phyloP scores from a whole-genome alignment of 2,888 invertebrate genomes.

The Nemotelus pantherinus region DNA sequence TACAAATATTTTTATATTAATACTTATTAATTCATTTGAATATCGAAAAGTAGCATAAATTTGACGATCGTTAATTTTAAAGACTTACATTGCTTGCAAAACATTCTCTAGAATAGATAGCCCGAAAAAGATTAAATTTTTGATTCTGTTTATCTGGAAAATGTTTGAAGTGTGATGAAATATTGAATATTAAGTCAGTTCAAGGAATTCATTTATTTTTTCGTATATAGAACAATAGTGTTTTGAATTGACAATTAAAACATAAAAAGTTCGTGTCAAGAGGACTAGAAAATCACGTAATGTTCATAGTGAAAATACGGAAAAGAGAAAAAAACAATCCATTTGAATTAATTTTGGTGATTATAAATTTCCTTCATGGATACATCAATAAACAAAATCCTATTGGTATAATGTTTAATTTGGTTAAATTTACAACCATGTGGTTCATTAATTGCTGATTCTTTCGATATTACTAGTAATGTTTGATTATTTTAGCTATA shows the following conservation, averaged over 20 bases:
- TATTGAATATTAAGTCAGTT: not conserved
- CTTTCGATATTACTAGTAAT: not conserved
- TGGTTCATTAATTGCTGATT: not conserved
- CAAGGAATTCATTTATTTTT: not conserved
- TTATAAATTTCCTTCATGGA: no score
- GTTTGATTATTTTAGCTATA: conserved; percentile 23
- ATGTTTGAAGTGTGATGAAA: not conserved
- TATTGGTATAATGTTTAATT: not conserved
- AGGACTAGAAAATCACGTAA: conserved; percentile 34
- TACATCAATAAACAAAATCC: no score
- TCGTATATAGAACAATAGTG: no score
- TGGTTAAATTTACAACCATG: conserved; percentile 43
- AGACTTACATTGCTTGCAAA: conserved; percentile 25
- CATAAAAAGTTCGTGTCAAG: conserved; percentile 4
- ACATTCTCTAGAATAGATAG: not conserved
- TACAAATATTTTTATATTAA: conserved; percentile 9
- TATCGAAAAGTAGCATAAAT: conserved; percentile 27
- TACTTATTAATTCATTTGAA: conserved; percentile 7
- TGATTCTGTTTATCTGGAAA: no score
- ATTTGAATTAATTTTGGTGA: no score
- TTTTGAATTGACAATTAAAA: not conserved
- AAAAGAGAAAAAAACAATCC: no score
- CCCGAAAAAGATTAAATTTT: not conserved
- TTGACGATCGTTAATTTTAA: conserved; percentile 14
- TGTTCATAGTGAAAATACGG: not conserved